Percentiles rank a stretch among this genome's conserved stretches.
Evolutionary conservation across 2,888 invertebrate species (phyloP).

Genomic region (Agriopis leucophaearia): DNA sequence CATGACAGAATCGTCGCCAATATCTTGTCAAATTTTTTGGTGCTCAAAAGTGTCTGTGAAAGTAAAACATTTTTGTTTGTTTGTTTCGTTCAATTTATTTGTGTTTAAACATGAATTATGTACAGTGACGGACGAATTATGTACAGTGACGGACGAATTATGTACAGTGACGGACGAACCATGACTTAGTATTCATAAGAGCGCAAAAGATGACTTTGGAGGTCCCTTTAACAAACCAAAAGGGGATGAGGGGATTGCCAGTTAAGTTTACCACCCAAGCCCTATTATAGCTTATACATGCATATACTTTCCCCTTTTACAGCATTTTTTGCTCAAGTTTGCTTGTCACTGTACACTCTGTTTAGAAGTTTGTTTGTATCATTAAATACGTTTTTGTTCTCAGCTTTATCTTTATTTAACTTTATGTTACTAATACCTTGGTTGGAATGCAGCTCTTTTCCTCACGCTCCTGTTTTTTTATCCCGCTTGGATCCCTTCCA

Average conservation of each 20-base stretch:
- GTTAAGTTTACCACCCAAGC: too few species aligned
- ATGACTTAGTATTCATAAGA: too few species aligned
- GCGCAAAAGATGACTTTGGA: too few species aligned
- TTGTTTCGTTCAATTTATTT: not conserved
- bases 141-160: not conserved
- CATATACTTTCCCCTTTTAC: too few species aligned
- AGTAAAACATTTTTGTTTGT: too few species aligned
- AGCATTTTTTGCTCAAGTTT: too few species aligned
- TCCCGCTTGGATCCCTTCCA: conserved; percentile 51
- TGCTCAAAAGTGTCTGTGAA: not conserved
- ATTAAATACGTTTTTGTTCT: conserved; percentile 15
- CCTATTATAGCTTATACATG: too few species aligned
- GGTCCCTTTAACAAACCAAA: too few species aligned
- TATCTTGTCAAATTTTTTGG: not conserved
- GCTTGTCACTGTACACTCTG: not conserved
- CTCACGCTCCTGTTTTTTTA: conserved; percentile 38
- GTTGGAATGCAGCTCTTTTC: conserved; percentile 79
- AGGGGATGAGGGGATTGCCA: too few species aligned
- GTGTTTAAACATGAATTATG: not conserved
- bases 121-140: not conserved
- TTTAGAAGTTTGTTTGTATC: not conserved
- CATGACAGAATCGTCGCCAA: too few species aligned
- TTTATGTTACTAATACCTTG: conserved; percentile 76
- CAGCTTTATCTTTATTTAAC: conserved; percentile 8
- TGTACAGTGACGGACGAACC: not conserved